These are phyloP conservation scores for Natrix natrix DNA, from an alignment of 2,797 vertebrate genomes.

Conservation along the genomic window DNA sequence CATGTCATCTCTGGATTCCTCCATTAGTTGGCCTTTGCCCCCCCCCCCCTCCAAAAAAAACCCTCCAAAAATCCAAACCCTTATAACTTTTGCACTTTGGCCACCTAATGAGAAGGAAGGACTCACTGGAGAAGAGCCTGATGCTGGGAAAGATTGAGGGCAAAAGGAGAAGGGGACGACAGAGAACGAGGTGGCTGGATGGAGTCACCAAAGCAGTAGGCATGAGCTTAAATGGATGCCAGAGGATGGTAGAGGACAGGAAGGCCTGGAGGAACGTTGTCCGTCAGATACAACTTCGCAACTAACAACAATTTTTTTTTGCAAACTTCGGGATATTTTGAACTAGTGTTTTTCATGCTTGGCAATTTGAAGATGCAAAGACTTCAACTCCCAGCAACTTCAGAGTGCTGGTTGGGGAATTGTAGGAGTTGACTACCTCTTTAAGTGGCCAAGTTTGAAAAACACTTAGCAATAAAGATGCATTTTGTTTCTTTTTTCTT, in stretches of 20 bases:
- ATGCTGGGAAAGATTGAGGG: no score
- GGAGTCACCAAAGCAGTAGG: no score
- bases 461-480: neutral
- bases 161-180: no score
- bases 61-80: no score
- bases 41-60: fast-evolving
- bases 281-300: no score
- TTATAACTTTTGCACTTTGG: neutral
- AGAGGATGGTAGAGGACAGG: no score
- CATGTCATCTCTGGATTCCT: neutral
- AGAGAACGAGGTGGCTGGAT: no score
- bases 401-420: neutral
- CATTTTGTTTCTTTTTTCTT: neutral
- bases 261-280: no score
- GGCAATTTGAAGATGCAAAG: neutral
- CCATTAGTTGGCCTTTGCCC: neutral
- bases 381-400: neutral
- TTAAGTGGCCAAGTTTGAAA: neutral
- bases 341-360: neutral
- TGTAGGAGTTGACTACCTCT: neutral
- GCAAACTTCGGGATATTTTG: neutral
- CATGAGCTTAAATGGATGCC: no score
- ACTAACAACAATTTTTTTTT: neutral
- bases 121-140: no score
- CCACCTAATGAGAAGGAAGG: no score